These are phyloP conservation scores for Buathra laborator DNA, from an alignment of 2,888 invertebrate genomes.

Conservation along the genomic window DNA sequence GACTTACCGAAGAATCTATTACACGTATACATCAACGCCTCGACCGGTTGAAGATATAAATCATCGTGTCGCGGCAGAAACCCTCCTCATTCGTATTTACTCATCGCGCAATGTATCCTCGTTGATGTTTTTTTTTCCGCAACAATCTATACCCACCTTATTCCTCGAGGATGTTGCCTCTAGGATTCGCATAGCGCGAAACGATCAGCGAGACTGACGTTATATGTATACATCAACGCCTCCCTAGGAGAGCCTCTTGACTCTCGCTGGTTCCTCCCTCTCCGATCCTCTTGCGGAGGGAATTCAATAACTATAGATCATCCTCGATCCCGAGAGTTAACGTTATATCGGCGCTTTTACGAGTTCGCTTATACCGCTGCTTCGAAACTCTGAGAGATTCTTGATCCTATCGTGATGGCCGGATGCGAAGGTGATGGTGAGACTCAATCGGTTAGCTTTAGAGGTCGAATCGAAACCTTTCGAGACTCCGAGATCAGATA, in stretches of 20 bases:
- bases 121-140: neutral
- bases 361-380: slow-evolving; percentile 64
- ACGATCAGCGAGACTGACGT: slow-evolving; percentile 41
- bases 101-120: neutral
- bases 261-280: slow-evolving; percentile 47
- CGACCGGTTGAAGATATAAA: slow-evolving; percentile 7
- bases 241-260: slow-evolving; percentile 35
- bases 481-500: neutral
- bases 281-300: slow-evolving; percentile 70
- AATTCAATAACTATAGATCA: slow-evolving; percentile 82
- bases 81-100: slow-evolving; percentile 20
- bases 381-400: slow-evolving; percentile 33
- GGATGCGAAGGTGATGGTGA: slow-evolving; percentile 8
- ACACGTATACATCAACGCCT: slow-evolving; percentile 30
- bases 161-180: neutral
- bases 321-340: slow-evolving; percentile 76
- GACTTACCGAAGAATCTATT: slow-evolving; percentile 16
- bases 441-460: slow-evolving; percentile 35
- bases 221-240: slow-evolving; percentile 54
- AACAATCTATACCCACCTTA: slow-evolving; percentile 10
- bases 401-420: slow-evolving; percentile 44
- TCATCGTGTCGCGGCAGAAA: neutral
- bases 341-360: slow-evolving; percentile 73
- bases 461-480: slow-evolving; percentile 22
- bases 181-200: neutral